phyloP scores from a whole-genome alignment of 2,113 vertebrate genomes.

The Dicaeum eximium region DNA sequence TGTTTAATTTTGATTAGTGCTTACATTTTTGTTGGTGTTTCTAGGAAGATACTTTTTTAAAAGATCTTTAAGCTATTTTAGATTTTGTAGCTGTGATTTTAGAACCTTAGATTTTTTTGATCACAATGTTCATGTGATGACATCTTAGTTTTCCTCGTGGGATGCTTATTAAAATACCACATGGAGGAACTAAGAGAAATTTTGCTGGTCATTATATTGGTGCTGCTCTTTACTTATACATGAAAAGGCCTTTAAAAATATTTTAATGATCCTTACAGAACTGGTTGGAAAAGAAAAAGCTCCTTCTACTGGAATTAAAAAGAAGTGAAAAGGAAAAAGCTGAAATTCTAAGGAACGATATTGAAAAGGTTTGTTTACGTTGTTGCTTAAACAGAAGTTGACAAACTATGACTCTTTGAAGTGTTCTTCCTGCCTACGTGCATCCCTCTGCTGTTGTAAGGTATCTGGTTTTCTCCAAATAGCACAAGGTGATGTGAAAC shows the following conservation, averaged over 20 bases:
- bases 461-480: neutral
- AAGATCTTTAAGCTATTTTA: neutral
- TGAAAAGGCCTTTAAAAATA: neutral
- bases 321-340: slow-evolving; percentile 81
- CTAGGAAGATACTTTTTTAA: neutral
- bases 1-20: neutral
- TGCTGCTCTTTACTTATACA: neutral
- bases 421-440: neutral
- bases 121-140: neutral
- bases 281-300: slow-evolving; percentile 89
- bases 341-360: slow-evolving; percentile 74
- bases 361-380: slow-evolving; percentile 73
- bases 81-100: neutral
- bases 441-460: neutral
- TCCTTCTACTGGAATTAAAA: slow-evolving; percentile 70
- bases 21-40: neutral
- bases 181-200: neutral
- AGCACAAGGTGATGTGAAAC: neutral
- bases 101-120: neutral
- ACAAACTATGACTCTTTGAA: neutral
- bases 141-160: neutral
- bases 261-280: slow-evolving; percentile 72
- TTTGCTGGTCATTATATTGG: neutral
- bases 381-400: neutral
- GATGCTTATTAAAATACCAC: neutral